These are phyloP conservation scores for Palloptera scutellata DNA, from an alignment of 2,888 invertebrate genomes.

Conservation along the genomic window DNA sequence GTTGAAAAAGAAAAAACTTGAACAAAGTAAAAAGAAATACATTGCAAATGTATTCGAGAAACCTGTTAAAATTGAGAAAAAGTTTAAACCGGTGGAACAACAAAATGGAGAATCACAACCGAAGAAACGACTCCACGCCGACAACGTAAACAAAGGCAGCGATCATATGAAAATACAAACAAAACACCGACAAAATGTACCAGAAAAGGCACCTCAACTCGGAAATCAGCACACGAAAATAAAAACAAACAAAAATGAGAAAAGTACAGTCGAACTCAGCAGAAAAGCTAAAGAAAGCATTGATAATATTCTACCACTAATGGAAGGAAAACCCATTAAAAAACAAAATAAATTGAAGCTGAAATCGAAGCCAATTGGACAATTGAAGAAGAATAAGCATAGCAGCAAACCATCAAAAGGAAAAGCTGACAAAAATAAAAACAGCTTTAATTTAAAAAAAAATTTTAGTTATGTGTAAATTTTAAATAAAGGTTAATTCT, in stretches of 20 bases:
- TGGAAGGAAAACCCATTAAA: constrained; percentile 57
- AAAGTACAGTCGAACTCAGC: too few relatives aligned
- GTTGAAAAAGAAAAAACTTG: constrained; percentile 57
- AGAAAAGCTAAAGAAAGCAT: constrained; percentile 33
- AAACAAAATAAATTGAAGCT: constrained; percentile 50
- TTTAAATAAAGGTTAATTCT: too few relatives aligned
- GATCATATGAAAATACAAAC: constrained; percentile 9
- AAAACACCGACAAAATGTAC: constrained; percentile 11
- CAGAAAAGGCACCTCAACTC: background rate
- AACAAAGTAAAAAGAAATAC: constrained; percentile 57
- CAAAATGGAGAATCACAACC: constrained; percentile 10
- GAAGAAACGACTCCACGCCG: background rate
- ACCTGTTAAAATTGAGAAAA: constrained; percentile 52
- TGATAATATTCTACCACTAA: constrained; percentile 35
- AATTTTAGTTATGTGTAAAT: background rate
- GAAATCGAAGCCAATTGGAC: constrained; percentile 54
- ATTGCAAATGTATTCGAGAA: constrained; percentile 62
- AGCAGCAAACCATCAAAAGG: constrained; percentile 37
- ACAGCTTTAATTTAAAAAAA: background rate
- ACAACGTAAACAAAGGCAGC: background rate
- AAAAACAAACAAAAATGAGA: too few relatives aligned
- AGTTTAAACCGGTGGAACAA: constrained; percentile 2
- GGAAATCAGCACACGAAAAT: background rate
- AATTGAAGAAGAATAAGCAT: constrained; percentile 52
- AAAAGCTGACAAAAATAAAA: constrained; percentile 28